Base-by-base conservation (phyloP, 2,888 invertebrate species). In the Molorchus minor region DNA sequence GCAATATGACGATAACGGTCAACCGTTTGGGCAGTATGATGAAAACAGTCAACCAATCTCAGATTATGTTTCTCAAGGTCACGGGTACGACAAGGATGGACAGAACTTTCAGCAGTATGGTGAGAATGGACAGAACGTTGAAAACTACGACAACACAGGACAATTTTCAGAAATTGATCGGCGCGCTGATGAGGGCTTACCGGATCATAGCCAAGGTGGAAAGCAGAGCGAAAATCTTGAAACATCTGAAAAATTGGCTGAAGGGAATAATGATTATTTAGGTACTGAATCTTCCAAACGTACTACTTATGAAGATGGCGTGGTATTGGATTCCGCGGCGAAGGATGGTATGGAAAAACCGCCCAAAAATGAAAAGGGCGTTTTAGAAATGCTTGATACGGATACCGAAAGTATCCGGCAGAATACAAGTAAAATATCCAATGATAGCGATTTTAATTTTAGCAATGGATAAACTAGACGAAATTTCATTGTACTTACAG, bases 361-460 rank as follows among this genome's bases (percentile, higher is more conserved):
- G 13, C 45, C 29, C 25, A 54, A 57, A 21, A 69, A 65, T 53
- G 38, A 53, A 16, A 59, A 47, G 13, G 78, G 79, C 56, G 75
- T 81, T 7, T 66, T 79, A 66, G 76, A 80, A 19, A 73, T 81
- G 67, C 67, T 81, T 40, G 80, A 80, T 60, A 80, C 80, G 0
- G 81, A 81, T 60, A 77, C 79, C 3, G 80, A 80, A 65, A 78
- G 76, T 60, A 43, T 64, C n/a, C 72, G 71, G 56, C 73, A 75
- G 43, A 77, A 76, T 65, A 75, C 75, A 2, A 75, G 75, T 13
- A 78, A 77, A 69, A 64, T 75, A 30, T 77, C 80, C 4, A 78
- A 78, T 61, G 80, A 80, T 45, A 80, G 79, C 70, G 81, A 81
- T 74, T 81, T 81, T 69, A 79, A 79, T 68, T 77, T 80, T 65